Conservation (phyloP, 2,797 vertebrate genomes). For the Myoxocephalus aenaeus region DNA sequence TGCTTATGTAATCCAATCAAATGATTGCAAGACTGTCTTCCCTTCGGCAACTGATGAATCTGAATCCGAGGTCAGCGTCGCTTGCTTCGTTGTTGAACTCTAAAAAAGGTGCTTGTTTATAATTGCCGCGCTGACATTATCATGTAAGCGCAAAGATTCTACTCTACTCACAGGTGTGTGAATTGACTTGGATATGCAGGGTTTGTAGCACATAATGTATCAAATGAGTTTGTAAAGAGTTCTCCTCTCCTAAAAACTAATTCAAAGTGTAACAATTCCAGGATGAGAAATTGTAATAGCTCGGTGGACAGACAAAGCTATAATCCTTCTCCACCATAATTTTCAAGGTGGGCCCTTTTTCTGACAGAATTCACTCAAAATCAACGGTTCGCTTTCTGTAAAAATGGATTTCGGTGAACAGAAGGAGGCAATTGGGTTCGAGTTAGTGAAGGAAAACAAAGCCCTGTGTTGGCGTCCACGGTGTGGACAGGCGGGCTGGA, state of each 20-base stretch:
- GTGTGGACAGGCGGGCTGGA: constrained; percentile 16
- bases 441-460: constrained; percentile 45
- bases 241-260: neutral
- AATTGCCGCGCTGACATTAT: neutral
- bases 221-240: neutral
- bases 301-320: neutral
- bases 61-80: neutral
- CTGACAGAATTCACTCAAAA: constrained; percentile 9
- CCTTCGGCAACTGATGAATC: neutral
- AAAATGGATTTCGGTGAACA: constrained; percentile 36
- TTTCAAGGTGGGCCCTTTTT: neutral
- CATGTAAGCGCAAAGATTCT: neutral
- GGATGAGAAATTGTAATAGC: neutral
- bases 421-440: constrained; percentile 20
- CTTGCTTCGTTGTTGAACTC: neutral
- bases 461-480: constrained; percentile 22
- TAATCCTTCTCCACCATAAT: neutral
- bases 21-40: neutral
- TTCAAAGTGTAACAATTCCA: neutral
- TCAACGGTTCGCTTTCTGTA: constrained; percentile 20
- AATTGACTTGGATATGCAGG: neutral
- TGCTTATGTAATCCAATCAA: neutral
- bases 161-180: neutral
- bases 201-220: neutral
- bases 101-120: neutral